Evolutionary conservation across 2,113 vertebrate species (phyloP), one percentile per base, ranked within the genome.

Genomic region (Oncorhynchus nerka): DNA sequence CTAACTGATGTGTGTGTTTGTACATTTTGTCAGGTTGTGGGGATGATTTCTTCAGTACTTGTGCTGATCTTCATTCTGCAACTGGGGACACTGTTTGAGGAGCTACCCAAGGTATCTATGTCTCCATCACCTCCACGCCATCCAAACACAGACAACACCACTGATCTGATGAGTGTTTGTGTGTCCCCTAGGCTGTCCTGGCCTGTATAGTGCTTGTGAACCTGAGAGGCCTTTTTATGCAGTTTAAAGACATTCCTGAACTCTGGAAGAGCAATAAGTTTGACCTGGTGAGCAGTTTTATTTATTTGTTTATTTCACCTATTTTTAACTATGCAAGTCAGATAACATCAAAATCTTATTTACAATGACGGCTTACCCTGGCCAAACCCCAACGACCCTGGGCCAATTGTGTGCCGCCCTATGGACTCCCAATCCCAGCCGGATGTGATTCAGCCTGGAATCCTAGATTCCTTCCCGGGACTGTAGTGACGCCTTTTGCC

Each of bases 221-320:
- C 86, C 91, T 99, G 84, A 97, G 96, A 81, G 96, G 97, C 68
- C 98, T 99, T 95, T 92, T 96, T 85, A 92, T 84, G 85, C 97
- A 99, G 89, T 94, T 95, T 74, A 3, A 1, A 0, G 97, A 98
- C 24, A 16, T 98, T 2, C 4, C 76, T 2, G 24, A 4, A 0
- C 94, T 99, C 69, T 99, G 96, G 97, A 95, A 85, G 82, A 86
- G 92, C 62, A 96, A 95, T 86, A 87, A 86, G 7, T 79, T 92
- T 6, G 97, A 99, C 78, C 80, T 99, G 96, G 97, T 99, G 83
- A 8, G 88, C 15, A n/a, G 13, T 2, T 34, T 34, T 34, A 6
- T 5, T 32, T 1, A 28, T 32, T 4, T 32, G 1, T 34, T 34
- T 34, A 34, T 32, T 32, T 5, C 0, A 32, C 4, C 30, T 32